Percentiles rank a stretch among this genome's conserved stretches.
phyloP scores from a whole-genome alignment of 1,140 invertebrate species.

The Globodera rostochiensis region DNA sequence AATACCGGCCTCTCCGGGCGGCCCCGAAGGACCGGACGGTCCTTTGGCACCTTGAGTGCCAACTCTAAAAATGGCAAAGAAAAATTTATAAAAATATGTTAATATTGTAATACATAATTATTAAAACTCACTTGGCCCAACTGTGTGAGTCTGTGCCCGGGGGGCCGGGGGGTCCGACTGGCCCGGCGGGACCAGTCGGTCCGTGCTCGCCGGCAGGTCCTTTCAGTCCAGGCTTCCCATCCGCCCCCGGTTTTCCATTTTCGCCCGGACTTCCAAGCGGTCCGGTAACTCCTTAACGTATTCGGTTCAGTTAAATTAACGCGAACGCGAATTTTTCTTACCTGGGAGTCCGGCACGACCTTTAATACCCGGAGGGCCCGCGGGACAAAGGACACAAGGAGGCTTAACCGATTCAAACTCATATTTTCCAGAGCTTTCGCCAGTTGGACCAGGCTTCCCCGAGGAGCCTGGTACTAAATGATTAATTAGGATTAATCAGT shows the following conservation, averaged over 20 bases:
- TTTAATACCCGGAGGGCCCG: conserved; percentile 15
- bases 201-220: conserved; percentile 17
- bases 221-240: conserved; percentile 10
- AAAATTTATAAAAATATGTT: neutral
- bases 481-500: neutral
- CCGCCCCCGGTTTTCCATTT: conserved; percentile 5
- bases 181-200: neutral
- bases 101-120: neutral
- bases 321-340: neutral
- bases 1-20: conserved; percentile 4
- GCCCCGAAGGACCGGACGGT: conserved; percentile 2
- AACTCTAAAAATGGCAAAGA: neutral
- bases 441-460: conserved; percentile 4
- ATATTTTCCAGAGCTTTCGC: conserved; percentile 7
- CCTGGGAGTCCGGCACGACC: neutral
- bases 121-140: neutral
- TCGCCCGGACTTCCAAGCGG: neutral
- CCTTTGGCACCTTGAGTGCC: conserved; percentile 12
- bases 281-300: conserved; percentile 4
- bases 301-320: neutral
- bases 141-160: neutral
- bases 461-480: conserved; percentile 4
- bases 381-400: conserved; percentile 17
- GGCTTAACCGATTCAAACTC: conserved; percentile 23
- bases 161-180: neutral